Conservation (phyloP, 2,888 invertebrate species). For the Monopis laevigella region DNA sequence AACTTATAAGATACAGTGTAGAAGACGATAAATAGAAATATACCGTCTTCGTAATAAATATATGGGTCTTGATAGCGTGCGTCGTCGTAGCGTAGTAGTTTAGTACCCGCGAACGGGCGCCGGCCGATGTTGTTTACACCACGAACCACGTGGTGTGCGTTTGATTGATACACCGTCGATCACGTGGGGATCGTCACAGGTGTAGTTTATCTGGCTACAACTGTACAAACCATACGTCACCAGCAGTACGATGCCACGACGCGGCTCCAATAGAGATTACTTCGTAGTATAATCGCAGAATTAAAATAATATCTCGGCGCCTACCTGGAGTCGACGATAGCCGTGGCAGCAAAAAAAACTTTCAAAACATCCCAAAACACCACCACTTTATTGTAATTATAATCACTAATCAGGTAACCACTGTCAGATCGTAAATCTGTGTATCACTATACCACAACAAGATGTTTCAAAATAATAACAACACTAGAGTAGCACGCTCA, state of each 20-base stretch:
- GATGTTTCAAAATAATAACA: conserved; percentile 20
- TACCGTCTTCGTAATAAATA: too few relatives aligned
- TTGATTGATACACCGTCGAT: conserved; percentile 33
- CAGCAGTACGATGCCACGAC: conserved; percentile 15
- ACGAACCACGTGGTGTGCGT: conserved; percentile 50
- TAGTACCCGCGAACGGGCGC: conserved; percentile 4
- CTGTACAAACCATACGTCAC: neutral
- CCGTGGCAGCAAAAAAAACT: conserved; percentile 40
- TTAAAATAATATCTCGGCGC: conserved; percentile 1
- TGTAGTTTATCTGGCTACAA: conserved; percentile 19
- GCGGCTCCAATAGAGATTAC: conserved; percentile 16
- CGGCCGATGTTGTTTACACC: conserved; percentile 19
- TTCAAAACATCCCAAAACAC: conserved; percentile 1
- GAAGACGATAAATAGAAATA: too few relatives aligned
- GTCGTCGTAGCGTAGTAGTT: too few relatives aligned
- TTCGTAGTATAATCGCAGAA: conserved; percentile 3
- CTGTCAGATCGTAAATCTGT: neutral
- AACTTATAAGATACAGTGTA: too few relatives aligned
- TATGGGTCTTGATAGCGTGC: too few relatives aligned
- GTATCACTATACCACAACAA: conserved; percentile 3
- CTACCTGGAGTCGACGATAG: conserved; percentile 60
- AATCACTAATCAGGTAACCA: conserved; percentile 4
- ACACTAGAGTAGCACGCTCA: conserved; percentile 49
- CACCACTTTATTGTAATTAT: neutral
- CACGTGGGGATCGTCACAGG: conserved; percentile 47